Base-by-base conservation (phyloP, 1,140 invertebrate species). In the Drosophila simulans region DNA sequence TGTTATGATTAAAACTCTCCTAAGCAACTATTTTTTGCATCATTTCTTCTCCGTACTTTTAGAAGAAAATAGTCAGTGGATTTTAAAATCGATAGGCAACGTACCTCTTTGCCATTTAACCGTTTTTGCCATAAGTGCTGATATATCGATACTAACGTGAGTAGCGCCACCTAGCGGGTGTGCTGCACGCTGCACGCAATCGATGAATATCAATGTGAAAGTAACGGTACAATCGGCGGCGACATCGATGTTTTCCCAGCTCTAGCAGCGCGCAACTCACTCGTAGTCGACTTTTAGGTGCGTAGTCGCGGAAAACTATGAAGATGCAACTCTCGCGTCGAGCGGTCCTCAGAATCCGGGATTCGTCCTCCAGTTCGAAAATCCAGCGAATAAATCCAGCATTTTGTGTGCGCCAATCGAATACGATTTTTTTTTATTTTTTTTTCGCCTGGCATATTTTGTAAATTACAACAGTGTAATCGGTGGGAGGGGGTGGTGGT, bases 221-320 rank as follows among this genome's bases (percentile, higher is more conserved):
- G 15, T 31, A 27, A 4, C n/a, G n/a, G n/a, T 7, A 27, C 25
- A 17, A 49, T 49, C 48, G 48, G n/a, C 10, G 10, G 25, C 10
- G n/a, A 5, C 10, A 49, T 49, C 48, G 48, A 31, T 15, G 48
- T 49, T 10, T 31, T 11, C 5, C 48, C 49, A 34, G 10, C 49
- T 34, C 31, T 51, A 35, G 48, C 17, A 2, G 49, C 49, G 49
- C 49, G 49, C 49, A 51, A 51, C 48, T 49, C 48, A 73, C 64
- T 84, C 70, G 89, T 89, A 91, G 90, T 91, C 90, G 80, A 91
- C 89, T 90, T 91, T 91, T 90, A 91, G 90, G 89, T 91, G 89
- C 89, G 84, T 90, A 90, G 81, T 85, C 63, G 80, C 83, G 77
- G 35, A 35, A 20, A 51, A 51, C 31, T 51, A 51, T 51, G 49